Percentiles rank a stretch among this genome's conserved stretches.
Evolutionary conservation across 2,113 vertebrate species (phyloP).

Genomic region (Ammodytes marinus): DNA sequence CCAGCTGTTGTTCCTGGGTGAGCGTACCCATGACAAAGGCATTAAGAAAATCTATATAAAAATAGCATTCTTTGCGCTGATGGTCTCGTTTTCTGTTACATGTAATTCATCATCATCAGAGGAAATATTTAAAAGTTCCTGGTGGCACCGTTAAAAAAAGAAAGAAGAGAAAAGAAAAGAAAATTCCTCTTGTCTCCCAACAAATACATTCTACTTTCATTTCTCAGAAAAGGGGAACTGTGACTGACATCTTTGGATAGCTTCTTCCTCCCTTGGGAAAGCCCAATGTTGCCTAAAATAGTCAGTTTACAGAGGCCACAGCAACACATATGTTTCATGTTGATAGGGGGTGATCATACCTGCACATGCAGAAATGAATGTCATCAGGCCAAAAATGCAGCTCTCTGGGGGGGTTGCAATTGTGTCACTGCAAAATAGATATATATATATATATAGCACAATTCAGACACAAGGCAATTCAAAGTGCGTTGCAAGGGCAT

Average conservation of each 20-base stretch:
- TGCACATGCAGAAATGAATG: constrained; percentile 91
- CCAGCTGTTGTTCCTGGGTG: too few relatives aligned
- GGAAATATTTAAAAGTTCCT: too few relatives aligned
- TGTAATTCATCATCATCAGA: too few relatives aligned
- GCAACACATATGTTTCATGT: background rate
- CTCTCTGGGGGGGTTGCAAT: constrained; percentile 93
- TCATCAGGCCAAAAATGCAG: constrained; percentile 95
- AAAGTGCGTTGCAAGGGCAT: too few relatives aligned
- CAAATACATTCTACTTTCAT: constrained; percentile 48
- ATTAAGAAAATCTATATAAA: too few relatives aligned
- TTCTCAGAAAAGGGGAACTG: constrained; percentile 74
- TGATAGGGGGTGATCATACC: constrained; percentile 82
- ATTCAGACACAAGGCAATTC: too few relatives aligned
- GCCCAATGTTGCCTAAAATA: constrained; percentile 11
- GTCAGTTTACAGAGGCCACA: background rate
- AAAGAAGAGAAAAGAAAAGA: background rate
- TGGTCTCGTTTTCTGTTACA: too few relatives aligned
- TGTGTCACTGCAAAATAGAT: constrained; percentile 86
- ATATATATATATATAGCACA: too few relatives aligned
- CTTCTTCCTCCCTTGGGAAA: constrained; percentile 44
- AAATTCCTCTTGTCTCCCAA: background rate
- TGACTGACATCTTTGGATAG: constrained; percentile 18
- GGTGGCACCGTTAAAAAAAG: too few relatives aligned
- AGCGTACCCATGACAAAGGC: too few relatives aligned
- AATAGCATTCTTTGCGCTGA: too few relatives aligned